Conservation (phyloP, 2,888 invertebrate species). For the Leptogaster cylindrica region DNA sequence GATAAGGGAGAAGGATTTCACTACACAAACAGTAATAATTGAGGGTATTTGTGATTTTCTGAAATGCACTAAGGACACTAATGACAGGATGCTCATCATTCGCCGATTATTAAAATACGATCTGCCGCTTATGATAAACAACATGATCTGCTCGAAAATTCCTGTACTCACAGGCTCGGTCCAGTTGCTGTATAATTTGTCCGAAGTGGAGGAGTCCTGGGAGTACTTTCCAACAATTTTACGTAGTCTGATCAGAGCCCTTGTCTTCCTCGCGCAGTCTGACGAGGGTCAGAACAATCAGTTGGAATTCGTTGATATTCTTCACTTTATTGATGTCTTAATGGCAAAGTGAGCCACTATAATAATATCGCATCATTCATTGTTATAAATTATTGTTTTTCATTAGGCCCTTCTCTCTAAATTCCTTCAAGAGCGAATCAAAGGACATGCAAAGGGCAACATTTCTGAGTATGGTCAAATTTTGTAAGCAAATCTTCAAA, state of each 20-base stretch:
- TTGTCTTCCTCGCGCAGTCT: slow-evolving; percentile 9
- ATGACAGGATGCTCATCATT: not conserved
- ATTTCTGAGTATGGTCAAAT: not conserved
- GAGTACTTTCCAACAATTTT: slow-evolving; percentile 27
- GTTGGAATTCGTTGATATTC: slow-evolving; percentile 38
- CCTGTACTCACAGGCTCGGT: not conserved
- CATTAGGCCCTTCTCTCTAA: not conserved
- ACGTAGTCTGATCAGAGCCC: slow-evolving; percentile 19
- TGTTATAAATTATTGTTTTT: not conserved
- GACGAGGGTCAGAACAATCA: not conserved
- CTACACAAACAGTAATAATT: not conserved
- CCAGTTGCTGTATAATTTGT: slow-evolving; percentile 26
- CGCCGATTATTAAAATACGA: not conserved
- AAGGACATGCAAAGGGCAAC: not conserved
- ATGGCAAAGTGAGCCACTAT: slow-evolving; percentile 23
- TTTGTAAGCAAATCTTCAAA: not conserved
- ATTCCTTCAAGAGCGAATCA: not conserved
- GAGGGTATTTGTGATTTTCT: not conserved
- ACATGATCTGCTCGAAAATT: slow-evolving; percentile 26
- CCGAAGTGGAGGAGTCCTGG: slow-evolving; percentile 33
- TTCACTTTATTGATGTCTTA: slow-evolving; percentile 33
- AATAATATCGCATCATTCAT: not conserved
- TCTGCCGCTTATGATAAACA: slow-evolving; percentile 14
- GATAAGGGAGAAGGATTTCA: not conserved
- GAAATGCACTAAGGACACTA: not conserved